Evolutionary conservation across 2,797 vertebrate species (phyloP), one percentile per base, ranked within the genome.

Genomic region (Naso thynnoides): DNA sequence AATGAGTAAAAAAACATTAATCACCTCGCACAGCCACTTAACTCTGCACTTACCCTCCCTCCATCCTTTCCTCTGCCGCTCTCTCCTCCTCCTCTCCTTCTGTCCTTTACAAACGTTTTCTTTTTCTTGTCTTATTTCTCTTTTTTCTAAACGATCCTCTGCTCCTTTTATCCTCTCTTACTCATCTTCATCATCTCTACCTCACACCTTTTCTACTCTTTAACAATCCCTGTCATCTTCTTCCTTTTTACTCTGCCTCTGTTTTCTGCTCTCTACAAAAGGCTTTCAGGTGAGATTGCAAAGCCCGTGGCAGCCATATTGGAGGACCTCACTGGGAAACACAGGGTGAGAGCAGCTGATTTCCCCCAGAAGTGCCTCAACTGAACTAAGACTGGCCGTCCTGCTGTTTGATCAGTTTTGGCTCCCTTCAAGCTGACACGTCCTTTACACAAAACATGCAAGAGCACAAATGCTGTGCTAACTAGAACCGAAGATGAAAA

Each of bases 1-100:
- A 88, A 84, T 85, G 76, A 81, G 87, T 86, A 70, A 84, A 65
- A 86, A 33, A 80, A 63, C 84, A 83, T 82, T 85, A 87, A 90
- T 88, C 68, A 58, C 62, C 31, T 82, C n/a, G 26, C 67, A 60
- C 67, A 81, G 85, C 59, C 81, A 85, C 79, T 87, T 83, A 79
- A 73, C 74, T 64, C 61, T 36, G 33, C 39, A 44, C 79, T 71
- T 75, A 68, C 66, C 55, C 39, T 75, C 42, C 36, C 31, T 45
- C 45, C 29, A 13, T 13, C 36, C 24, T 29, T 1, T 24, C 31
- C 7, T 9, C 44, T 27, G 38, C 27, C 70, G 26, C 44, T 53
- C 27, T 42, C 7, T 7, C 24, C 24, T 53, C 24, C 5, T 15
- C 4, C 8, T 9, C 29, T 33, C 14, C 13, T 15, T 42, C 8